Conservation (phyloP, 2,797 vertebrate genomes). For the Gambusia yucatana region DNA sequence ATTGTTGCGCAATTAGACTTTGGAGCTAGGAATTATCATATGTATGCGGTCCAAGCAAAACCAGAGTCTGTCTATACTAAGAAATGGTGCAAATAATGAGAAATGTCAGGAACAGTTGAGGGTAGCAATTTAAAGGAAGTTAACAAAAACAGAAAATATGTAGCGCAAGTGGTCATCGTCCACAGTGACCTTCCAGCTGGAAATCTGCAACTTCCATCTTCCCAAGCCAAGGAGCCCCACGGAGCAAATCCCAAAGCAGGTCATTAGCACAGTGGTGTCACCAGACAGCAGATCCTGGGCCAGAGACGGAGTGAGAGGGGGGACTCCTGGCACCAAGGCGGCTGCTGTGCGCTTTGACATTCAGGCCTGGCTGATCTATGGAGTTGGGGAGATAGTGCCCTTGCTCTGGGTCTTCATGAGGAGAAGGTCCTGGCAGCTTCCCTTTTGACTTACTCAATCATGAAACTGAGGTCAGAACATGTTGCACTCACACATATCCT, state of each 20-base stretch:
- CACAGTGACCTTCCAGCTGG: constrained; percentile 82
- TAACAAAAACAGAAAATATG: constrained; percentile 54
- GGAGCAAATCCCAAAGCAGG: constrained; percentile 82
- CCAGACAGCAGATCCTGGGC: constrained; percentile 83
- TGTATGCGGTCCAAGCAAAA: constrained; percentile 39
- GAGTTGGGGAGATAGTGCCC: constrained; percentile 84
- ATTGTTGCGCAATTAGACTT: constrained; percentile 73
- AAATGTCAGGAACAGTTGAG: neutral
- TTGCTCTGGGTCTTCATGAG: constrained; percentile 81
- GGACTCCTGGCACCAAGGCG: constrained; percentile 80
- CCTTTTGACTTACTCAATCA: constrained; percentile 75
- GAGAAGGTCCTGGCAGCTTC: constrained; percentile 77
- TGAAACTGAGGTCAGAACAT: constrained; percentile 61
- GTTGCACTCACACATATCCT: constrained; percentile 31
- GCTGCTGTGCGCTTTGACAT: constrained; percentile 84
- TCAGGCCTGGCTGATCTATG: constrained; percentile 86
- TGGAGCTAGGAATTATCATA: constrained; percentile 44
- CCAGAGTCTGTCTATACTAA: constrained; percentile 17
- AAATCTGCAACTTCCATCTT: constrained; percentile 83
- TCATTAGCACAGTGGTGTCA: constrained; percentile 85
- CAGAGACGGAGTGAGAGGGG: constrained; percentile 79
- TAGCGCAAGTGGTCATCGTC: constrained; percentile 66
- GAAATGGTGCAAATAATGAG: constrained; percentile 19
- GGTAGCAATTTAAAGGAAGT: constrained; percentile 49
- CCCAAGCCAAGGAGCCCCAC: constrained; percentile 81